Conservation (phyloP, 2,113 vertebrate genomes). For the Mormyrus iriodes region DNA sequence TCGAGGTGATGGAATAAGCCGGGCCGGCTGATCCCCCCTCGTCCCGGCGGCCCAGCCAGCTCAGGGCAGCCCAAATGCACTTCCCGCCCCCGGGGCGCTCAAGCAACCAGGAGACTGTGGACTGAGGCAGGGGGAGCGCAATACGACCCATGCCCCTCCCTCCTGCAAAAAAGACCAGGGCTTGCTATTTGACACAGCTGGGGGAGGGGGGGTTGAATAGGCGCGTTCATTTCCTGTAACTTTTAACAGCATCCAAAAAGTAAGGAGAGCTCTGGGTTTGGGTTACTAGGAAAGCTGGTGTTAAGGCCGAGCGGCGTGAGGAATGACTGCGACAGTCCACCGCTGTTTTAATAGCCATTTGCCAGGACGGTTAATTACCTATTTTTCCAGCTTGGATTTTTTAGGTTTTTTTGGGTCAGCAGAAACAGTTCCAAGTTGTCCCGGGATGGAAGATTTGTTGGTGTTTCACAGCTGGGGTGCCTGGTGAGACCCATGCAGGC, state of each 20-base stretch:
- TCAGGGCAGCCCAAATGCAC: neutral
- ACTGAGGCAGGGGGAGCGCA: neutral
- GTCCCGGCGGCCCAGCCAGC: constrained; percentile 26
- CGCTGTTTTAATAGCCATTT: neutral
- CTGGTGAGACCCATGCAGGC: neutral
- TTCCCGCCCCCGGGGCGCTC: neutral
- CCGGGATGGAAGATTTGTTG: neutral
- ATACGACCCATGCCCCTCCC: neutral
- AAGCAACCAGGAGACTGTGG: neutral
- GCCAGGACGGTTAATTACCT: neutral
- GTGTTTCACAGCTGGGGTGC: neutral
- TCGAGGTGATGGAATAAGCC: constrained; percentile 50
- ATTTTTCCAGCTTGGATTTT: neutral
- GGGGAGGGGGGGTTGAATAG: neutral
- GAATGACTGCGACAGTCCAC: neutral
- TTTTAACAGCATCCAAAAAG: neutral
- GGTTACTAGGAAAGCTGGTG: neutral
- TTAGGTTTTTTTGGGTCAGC: neutral
- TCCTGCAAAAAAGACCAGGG: neutral
- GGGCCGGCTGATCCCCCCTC: constrained; percentile 29
- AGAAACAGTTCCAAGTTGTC: neutral
- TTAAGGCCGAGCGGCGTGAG: neutral
- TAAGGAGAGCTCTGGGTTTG: neutral
- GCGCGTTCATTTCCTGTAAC: neutral
- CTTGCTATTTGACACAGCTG: neutral